Percentiles rank a stretch among this genome's conserved stretches.
Evolutionary conservation across 1,140 invertebrate species (phyloP).

Genomic region (Drosophila auraria): DNA sequence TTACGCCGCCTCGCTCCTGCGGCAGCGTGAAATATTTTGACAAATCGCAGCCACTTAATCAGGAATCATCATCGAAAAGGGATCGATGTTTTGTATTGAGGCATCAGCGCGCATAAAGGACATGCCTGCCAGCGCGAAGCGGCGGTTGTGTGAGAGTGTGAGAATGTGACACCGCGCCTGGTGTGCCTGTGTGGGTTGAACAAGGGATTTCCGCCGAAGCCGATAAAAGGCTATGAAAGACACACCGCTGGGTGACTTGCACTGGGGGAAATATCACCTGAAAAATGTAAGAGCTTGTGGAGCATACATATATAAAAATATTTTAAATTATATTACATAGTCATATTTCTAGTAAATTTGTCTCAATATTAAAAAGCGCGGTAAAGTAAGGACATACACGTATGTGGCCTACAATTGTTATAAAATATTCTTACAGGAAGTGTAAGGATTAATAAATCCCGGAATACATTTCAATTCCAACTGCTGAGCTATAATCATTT

Average conservation of each 20-base stretch:
- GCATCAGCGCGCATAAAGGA: conserved; percentile 64
- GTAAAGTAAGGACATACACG: too few relatives aligned
- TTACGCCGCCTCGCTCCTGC: conserved; percentile 19
- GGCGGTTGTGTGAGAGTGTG: conserved; percentile 5
- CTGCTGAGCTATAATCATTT: too few relatives aligned
- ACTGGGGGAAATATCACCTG: conserved; percentile 9
- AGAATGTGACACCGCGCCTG: conserved; percentile 7
- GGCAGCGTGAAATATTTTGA: conserved; percentile 83
- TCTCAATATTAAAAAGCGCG: too few relatives aligned
- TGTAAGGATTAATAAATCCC: background rate
- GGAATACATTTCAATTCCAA: too few relatives aligned
- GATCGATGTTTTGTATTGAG: conserved; percentile 82
- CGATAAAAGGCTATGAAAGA: conserved; percentile 54
- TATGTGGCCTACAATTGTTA: too few relatives aligned
- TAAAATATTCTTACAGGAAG: background rate
- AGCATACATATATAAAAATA: too few relatives aligned
- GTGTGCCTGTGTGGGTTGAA: conserved; percentile 56
- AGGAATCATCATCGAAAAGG: conserved; percentile 82
- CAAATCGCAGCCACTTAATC: conserved; percentile 84
- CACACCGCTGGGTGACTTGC: conserved; percentile 17
- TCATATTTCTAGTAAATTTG: too few relatives aligned
- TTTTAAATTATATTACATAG: too few relatives aligned
- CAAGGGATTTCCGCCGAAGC: conserved; percentile 73
- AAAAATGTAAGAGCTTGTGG: too few relatives aligned
- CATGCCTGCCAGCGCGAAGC: conserved; percentile 27